Conservation (phyloP, 2,797 vertebrate genomes). For the Anguilla anguilla region DNA sequence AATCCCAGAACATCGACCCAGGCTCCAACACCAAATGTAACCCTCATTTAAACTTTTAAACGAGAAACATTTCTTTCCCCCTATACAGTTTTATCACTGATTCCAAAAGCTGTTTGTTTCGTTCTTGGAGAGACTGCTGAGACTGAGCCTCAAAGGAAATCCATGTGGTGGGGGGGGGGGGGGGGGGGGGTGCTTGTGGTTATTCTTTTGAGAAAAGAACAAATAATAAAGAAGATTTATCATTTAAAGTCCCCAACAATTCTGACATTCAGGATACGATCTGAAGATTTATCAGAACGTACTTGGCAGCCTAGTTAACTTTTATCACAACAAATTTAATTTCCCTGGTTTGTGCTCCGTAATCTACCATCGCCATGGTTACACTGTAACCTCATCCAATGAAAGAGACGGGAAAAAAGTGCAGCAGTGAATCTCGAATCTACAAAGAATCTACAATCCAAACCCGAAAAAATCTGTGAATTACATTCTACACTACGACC, state of each 20-base stretch:
- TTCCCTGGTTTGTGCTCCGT: not conserved
- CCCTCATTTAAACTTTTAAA: not conserved
- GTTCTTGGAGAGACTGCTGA: not conserved
- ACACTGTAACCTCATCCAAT: not conserved
- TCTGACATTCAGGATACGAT: not conserved
- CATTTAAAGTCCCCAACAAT: not conserved
- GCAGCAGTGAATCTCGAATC: not conserved
- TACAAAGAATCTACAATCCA: not conserved
- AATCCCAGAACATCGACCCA: not conserved
- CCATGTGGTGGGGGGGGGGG: not conserved
- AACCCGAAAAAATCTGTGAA: not conserved
- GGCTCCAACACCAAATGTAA: not conserved
- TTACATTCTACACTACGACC: not conserved
- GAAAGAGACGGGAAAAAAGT: not conserved
- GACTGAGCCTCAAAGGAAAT: not conserved
- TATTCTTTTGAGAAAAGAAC: not conserved
- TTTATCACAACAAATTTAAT: not conserved
- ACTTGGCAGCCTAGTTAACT: not conserved
- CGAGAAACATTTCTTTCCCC: not conserved
- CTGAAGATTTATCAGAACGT: not conserved
- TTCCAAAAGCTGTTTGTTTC: not conserved
- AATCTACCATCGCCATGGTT: not conserved
- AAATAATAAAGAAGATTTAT: not conserved
- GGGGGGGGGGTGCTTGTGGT: too few relatives aligned
- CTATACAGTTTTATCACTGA: not conserved